Conservation (phyloP, 1,140 invertebrate species). For the Helicoverpa zea region DNA sequence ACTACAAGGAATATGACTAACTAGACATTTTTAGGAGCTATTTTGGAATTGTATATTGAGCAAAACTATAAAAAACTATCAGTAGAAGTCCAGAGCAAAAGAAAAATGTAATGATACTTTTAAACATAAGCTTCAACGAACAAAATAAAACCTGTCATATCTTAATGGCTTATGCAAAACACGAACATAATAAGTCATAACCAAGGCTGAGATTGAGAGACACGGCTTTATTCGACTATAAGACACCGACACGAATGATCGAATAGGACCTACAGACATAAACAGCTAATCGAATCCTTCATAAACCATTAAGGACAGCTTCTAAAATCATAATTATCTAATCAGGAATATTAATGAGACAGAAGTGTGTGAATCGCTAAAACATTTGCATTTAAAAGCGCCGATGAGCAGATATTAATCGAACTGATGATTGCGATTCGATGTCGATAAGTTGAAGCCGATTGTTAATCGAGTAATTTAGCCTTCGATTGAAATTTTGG, state of each 20-base stretch:
- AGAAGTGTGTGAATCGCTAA: slow-evolving; percentile 55
- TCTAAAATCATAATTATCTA: slow-evolving; percentile 56
- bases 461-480: slow-evolving; percentile 38
- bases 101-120: background rate
- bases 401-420: slow-evolving; percentile 7
- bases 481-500: slow-evolving; percentile 1
- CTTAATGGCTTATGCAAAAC: slow-evolving; percentile 12
- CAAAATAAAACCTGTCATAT: slow-evolving; percentile 17
- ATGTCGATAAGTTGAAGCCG: slow-evolving; percentile 4
- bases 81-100: background rate
- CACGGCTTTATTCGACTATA: background rate
- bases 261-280: slow-evolving; percentile 35
- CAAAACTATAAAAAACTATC: no score
- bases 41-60: no score
- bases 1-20: no score
- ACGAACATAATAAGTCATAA: background rate
- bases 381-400: slow-evolving; percentile 22
- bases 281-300: slow-evolving; percentile 31
- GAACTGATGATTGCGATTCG: slow-evolving; percentile 33
- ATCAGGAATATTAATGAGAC: slow-evolving; percentile 56
- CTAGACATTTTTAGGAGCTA: no score
- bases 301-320: slow-evolving; percentile 47
- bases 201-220: slow-evolving; percentile 1
- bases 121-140: background rate
- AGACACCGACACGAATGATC: slow-evolving; percentile 18